phyloP scores from a whole-genome alignment of 30 jellyfish, hydroid and myxozoan genomes.

The Pelagia noctiluca region DNA sequence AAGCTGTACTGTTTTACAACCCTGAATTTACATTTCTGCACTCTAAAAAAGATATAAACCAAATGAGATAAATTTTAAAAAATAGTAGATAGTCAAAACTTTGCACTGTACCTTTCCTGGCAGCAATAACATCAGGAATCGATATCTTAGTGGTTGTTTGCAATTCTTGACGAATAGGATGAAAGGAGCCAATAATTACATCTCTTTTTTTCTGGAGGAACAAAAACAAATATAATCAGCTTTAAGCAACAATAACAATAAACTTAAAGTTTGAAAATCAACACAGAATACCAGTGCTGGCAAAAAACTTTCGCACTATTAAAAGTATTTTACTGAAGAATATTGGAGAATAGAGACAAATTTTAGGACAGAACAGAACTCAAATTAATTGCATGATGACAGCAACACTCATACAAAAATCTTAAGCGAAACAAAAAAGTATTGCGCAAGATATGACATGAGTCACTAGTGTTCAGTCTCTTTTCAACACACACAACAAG shows the following conservation, averaged over 20 bases:
- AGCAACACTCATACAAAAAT: no score
- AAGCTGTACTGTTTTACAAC: no score
- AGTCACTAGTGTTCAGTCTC: background rate
- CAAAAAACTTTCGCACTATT: no score
- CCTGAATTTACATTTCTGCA: no score
- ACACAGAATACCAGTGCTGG: no score
- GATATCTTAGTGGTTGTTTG: slow-evolving; percentile 56
- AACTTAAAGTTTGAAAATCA: background rate
- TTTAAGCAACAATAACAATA: background rate
- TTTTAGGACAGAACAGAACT: no score
- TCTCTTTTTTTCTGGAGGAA: slow-evolving; percentile 53
- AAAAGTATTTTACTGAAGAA: no score
- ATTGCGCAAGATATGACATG: background rate
- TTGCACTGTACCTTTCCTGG: slow-evolving; percentile 89
- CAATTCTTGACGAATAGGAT: slow-evolving; percentile 67
- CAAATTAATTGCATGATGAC: no score
- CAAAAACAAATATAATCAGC: background rate
- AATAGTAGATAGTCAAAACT: background rate
- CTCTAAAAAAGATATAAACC: no score
- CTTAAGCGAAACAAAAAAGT: no score
- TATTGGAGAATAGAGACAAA: no score
- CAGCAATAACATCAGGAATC: slow-evolving; percentile 85
- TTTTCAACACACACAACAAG: no score
- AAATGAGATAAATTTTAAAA: background rate
- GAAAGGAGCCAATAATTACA: slow-evolving; percentile 69